These are phyloP conservation scores for Rhabdomys pumilio DNA, from an alignment of 2,797 vertebrate genomes.

Conservation along the genomic window DNA sequence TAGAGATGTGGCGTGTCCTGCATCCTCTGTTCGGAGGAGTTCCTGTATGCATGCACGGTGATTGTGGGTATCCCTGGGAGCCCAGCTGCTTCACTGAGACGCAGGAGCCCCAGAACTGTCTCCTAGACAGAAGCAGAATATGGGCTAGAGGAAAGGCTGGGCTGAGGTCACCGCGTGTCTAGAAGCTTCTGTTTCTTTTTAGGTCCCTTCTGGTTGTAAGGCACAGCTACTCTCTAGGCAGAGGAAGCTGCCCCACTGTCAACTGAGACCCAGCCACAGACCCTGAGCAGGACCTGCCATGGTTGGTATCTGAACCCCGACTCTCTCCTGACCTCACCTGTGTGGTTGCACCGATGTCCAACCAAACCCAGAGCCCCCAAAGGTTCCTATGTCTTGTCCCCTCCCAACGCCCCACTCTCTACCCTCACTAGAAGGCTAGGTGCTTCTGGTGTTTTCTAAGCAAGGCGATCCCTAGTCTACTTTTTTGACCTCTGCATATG, in stretches of 20 bases:
- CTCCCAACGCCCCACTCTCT: too few relatives aligned
- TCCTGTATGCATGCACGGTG: background rate
- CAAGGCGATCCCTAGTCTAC: too few relatives aligned
- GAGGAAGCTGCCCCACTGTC: background rate
- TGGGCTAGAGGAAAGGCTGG: rapidly evolving
- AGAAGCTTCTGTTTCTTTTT: background rate
- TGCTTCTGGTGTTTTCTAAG: background rate
- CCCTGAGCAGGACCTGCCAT: background rate
- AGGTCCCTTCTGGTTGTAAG: background rate
- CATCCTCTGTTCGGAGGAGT: background rate
- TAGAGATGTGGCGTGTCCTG: background rate
- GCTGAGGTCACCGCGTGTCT: rapidly evolving
- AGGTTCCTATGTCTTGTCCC: background rate
- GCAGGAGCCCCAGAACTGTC: rapidly evolving
- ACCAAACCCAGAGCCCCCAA: background rate
- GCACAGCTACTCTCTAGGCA: background rate
- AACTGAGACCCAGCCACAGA: background rate
- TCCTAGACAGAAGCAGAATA: background rate
- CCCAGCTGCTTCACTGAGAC: rapidly evolving
- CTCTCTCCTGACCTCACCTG: background rate
- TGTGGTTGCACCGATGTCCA: background rate
- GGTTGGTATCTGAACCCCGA: background rate
- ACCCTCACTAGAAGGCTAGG: background rate
- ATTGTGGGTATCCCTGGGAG: background rate
- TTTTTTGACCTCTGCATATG: background rate